These are phyloP conservation scores for Xylota segnis DNA, from an alignment of 2,888 invertebrate species.

Conservation along the genomic window DNA sequence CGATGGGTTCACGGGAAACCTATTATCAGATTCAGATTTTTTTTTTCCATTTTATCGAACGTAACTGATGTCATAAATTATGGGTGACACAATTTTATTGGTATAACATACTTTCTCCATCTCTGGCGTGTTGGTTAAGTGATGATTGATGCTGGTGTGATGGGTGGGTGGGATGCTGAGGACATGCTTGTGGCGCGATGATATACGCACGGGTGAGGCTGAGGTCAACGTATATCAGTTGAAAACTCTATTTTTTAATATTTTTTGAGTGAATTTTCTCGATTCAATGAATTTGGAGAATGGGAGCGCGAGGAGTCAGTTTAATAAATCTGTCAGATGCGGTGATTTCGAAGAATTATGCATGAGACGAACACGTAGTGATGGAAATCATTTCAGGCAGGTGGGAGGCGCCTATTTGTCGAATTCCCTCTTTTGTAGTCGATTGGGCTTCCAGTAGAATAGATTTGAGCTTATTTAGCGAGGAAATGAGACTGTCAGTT, in stretches of 20 bases:
- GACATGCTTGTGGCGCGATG: constrained; percentile 9
- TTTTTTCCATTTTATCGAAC: constrained; percentile 17
- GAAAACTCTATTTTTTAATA: constrained; percentile 25
- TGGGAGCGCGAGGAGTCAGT: constrained; percentile 2
- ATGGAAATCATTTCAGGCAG: neutral
- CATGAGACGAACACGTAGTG: neutral
- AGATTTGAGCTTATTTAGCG: no score
- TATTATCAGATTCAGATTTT: constrained; percentile 70
- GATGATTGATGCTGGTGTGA: constrained; percentile 53
- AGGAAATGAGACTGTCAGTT: no score
- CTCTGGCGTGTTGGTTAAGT: constrained; percentile 35
- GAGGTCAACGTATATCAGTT: constrained; percentile 21
- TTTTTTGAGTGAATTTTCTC: constrained; percentile 8
- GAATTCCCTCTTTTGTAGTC: no score
- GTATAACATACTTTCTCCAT: constrained; percentile 71
- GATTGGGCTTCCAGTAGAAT: no score
- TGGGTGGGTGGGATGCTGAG: constrained; percentile 19
- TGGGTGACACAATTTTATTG: constrained; percentile 74
- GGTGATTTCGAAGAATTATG: constrained; percentile 12
- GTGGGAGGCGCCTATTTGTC: neutral
- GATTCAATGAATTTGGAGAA: constrained; percentile 5
- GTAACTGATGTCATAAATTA: constrained; percentile 65
- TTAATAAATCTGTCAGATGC: constrained; percentile 21
- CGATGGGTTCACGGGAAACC: constrained; percentile 67
- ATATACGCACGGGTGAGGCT: constrained; percentile 23